A percentile compares a stretch with the other conserved stretches of the same genome.
Evolutionary conservation across 2,797 vertebrate genomes (phyloP).

Genomic region (Clamator glandarius): DNA sequence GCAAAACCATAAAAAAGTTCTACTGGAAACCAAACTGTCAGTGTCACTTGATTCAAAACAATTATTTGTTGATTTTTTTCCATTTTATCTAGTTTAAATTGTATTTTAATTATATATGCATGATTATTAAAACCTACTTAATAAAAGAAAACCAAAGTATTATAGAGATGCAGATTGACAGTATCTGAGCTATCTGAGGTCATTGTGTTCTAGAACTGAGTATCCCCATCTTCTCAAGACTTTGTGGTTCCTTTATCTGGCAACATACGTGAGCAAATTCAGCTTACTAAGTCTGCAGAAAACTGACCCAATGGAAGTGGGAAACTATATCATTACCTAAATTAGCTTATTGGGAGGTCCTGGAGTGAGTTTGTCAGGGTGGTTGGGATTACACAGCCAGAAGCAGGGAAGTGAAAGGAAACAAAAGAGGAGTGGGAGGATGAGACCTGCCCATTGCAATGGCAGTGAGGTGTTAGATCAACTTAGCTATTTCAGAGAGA

Average conservation of each 20-base stretch:
- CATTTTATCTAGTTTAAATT: neutral
- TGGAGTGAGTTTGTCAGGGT: neutral
- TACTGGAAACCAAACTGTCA: neutral
- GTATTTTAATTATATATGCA: neutral
- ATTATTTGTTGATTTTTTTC: neutral
- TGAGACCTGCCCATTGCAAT: neutral
- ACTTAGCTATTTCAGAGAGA: neutral
- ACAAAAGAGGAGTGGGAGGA: neutral
- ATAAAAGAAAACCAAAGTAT: neutral
- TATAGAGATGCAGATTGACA: neutral
- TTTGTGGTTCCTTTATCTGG: neutral
- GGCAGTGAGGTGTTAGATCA: neutral
- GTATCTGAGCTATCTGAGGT: neutral
- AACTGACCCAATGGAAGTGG: neutral
- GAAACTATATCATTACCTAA: neutral
- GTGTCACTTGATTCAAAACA: rapidly evolving
- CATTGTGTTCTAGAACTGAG: neutral
- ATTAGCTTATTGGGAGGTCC: neutral
- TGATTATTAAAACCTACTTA: neutral
- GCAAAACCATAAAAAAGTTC: rapidly evolving
- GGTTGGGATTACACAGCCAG: neutral
- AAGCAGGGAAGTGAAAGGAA: neutral
- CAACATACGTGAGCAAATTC: neutral
- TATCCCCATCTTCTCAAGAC: neutral
- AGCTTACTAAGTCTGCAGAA: neutral